Evolutionary conservation across 2,797 vertebrate genomes (phyloP).

Genomic region (Diplodus puntazzo): DNA sequence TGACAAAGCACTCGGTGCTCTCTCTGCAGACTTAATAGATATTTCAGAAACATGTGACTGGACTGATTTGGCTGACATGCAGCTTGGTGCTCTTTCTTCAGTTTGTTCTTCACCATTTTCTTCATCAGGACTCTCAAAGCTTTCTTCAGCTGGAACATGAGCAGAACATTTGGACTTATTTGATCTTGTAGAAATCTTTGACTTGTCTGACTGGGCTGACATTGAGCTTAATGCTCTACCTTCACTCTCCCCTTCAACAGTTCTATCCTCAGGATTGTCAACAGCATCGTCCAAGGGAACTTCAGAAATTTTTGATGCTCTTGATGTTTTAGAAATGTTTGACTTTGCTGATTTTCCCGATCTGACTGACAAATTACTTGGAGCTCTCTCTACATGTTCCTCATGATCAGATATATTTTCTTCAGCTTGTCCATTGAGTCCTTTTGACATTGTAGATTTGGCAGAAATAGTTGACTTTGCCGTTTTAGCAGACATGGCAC

Average conservation of each 20-base stretch:
- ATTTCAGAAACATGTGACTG: constrained; percentile 57
- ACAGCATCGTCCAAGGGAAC: neutral
- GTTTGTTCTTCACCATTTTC: constrained; percentile 27
- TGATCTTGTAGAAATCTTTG: constrained; percentile 57
- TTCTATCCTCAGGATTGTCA: constrained; percentile 5
- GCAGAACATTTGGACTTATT: constrained; percentile 52
- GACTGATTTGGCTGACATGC: constrained; percentile 57
- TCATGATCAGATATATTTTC: constrained; percentile 17
- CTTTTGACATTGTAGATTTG: constrained; percentile 44
- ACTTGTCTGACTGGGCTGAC: constrained; percentile 56
- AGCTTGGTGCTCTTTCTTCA: constrained; percentile 59
- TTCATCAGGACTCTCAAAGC: constrained; percentile 21
- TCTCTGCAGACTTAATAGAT: constrained; percentile 15
- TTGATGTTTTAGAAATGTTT: constrained; percentile 52
- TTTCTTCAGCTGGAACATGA: constrained; percentile 29
- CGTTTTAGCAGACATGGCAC: constrained; percentile 69
- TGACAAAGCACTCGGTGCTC: no score
- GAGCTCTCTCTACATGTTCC: constrained; percentile 34
- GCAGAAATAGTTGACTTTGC: constrained; percentile 50
- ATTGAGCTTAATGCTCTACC: constrained; percentile 31
- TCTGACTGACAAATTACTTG: constrained; percentile 54
- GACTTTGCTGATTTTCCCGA: constrained; percentile 65
- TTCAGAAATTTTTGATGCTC: constrained; percentile 40
- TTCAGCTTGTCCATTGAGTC: neutral
- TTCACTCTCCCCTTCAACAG: constrained; percentile 24